Conservation (phyloP, 2,888 invertebrate genomes). For the Apodemia mormo region DNA sequence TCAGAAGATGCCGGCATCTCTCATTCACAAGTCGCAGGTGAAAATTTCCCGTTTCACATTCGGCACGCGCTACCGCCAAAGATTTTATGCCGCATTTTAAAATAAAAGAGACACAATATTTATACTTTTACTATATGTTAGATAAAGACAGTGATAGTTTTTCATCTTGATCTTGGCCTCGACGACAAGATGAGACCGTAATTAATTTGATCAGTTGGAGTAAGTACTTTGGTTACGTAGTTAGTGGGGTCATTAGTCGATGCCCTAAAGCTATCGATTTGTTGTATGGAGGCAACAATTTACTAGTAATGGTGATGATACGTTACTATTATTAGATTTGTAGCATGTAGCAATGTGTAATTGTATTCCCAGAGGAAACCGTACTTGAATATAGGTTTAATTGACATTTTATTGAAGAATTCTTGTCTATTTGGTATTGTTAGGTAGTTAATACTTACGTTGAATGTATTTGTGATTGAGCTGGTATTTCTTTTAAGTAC, state of each 20-base stretch:
- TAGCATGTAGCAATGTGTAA: neutral
- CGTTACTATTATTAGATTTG: constrained; percentile 18
- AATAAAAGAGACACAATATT: constrained; percentile 37
- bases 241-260: constrained; percentile 50
- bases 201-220: constrained; percentile 77
- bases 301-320: constrained; percentile 15
- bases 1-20: constrained; percentile 50
- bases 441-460: neutral
- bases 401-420: constrained; percentile 6
- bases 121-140: constrained; percentile 40
- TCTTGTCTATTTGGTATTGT: neutral
- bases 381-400: neutral
- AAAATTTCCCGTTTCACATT: constrained; percentile 72
- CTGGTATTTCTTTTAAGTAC: too few relatives aligned
- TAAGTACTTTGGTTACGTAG: constrained; percentile 54
- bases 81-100: constrained; percentile 55
- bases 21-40: constrained; percentile 70
- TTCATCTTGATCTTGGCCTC: constrained; percentile 56
- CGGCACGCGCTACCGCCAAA: constrained; percentile 69
- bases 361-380: neutral
- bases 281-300: constrained; percentile 15
- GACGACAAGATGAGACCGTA: constrained; percentile 70
- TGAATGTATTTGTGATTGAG: too few relatives aligned
- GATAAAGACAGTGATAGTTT: constrained; percentile 51
- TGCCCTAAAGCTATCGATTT: constrained; percentile 31